Percentiles rank a stretch among this genome's conserved stretches.
phyloP scores from a whole-genome alignment of 2,888 invertebrate genomes.

The Fabriciana adippe region DNA sequence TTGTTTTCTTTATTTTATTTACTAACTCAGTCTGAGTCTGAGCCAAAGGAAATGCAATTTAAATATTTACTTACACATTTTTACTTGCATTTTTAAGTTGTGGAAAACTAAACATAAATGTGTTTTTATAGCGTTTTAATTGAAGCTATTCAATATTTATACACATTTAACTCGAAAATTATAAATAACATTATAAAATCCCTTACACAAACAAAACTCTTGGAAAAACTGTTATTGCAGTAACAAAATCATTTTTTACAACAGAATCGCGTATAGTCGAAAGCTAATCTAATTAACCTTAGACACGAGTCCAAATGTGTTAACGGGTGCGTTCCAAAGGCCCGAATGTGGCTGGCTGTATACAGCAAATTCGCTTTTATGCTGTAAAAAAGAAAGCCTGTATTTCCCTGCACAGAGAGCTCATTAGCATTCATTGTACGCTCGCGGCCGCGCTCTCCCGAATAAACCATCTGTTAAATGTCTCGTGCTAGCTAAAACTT shows the following conservation, averaged over 20 bases:
- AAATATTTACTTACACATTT: constrained; percentile 22
- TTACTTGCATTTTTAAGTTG: constrained; percentile 15
- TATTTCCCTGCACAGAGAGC: constrained; percentile 55
- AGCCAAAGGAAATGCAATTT: constrained; percentile 23
- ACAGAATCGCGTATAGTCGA: constrained; percentile 51
- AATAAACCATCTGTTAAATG: constrained; percentile 82
- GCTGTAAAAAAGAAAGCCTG: constrained; percentile 51
- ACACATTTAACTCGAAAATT: not conserved
- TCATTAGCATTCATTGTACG: constrained; percentile 81
- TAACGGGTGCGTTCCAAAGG: constrained; percentile 72
- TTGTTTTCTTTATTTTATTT: constrained; percentile 34
- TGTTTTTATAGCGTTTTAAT: not conserved
- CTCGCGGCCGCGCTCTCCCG: constrained; percentile 76
- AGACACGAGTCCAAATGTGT: constrained; percentile 80
- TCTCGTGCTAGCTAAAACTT: constrained; percentile 81
- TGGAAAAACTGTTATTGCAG: not conserved
- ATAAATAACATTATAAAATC: not conserved
- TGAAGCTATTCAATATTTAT: not conserved
- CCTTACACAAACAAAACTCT: not conserved
- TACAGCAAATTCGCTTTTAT: constrained; percentile 56
- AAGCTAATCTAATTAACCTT: constrained; percentile 80
- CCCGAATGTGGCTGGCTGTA: constrained; percentile 46
- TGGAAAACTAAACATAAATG: constrained; percentile 4
- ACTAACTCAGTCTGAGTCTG: constrained; percentile 20
- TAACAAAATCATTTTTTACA: constrained; percentile 24